Percentiles rank a stretch among this genome's conserved stretches.
Conservation (phyloP, 2,888 invertebrate species). For the Yponomeuta malinellus region DNA sequence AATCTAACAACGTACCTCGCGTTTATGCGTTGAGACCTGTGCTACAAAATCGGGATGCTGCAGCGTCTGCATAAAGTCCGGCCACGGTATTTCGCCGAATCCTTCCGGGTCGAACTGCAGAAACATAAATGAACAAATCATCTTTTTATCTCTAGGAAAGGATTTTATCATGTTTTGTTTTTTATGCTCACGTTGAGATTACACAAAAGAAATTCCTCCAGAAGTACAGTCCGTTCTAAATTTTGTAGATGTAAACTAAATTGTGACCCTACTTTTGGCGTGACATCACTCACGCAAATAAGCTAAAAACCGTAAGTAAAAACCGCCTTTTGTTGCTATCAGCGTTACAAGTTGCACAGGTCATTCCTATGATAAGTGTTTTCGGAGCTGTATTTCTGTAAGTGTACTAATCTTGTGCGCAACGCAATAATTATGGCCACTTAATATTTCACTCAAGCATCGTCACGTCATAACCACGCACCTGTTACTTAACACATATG, state of each 20-base stretch:
- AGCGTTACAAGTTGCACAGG: too few species aligned
- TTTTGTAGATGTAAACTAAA: too few species aligned
- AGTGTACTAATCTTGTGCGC: background rate
- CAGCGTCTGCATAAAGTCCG: conserved; percentile 86
- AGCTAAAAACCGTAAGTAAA: too few species aligned
- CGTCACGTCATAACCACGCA: conserved; percentile 49
- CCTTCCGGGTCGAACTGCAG: conserved; percentile 93
- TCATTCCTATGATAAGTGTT: too few species aligned
- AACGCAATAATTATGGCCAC: conserved; percentile 22
- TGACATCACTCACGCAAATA: too few species aligned
- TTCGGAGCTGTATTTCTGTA: background rate
- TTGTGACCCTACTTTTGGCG: too few species aligned
- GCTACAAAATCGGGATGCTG: conserved; percentile 85
- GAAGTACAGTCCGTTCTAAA: background rate
- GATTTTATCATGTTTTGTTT: background rate
- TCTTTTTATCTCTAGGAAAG: conserved; percentile 14
- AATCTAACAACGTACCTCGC: conserved; percentile 69
- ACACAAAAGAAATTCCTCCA: background rate
- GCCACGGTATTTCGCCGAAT: conserved; percentile 93
- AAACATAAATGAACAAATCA: conserved; percentile 25
- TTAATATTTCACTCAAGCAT: conserved; percentile 49
- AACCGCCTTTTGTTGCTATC: too few species aligned
- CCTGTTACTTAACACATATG: background rate
- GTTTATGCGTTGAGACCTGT: conserved; percentile 84
- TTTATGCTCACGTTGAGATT: background rate